phyloP scores from a whole-genome alignment of 2,888 invertebrate genomes.

The Eristalinus aeneus region DNA sequence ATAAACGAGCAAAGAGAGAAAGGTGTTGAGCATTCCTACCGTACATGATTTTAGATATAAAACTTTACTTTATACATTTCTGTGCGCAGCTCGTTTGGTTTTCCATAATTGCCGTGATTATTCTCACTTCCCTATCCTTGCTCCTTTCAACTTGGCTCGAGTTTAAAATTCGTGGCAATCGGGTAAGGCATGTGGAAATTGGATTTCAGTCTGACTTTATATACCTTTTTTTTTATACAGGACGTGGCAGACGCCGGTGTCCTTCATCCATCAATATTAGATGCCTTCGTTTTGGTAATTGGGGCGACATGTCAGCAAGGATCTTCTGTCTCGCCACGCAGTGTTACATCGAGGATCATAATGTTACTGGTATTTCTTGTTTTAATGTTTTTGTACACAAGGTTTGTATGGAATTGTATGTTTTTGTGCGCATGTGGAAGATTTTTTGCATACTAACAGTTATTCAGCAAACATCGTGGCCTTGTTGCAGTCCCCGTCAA shows the following conservation, averaged over 20 bases:
- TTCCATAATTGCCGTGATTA: conserved; percentile 69
- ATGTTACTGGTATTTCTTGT: conserved; percentile 84
- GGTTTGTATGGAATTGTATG: conserved; percentile 34
- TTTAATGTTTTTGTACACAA: conserved; percentile 86
- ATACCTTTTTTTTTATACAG: conserved; percentile 4
- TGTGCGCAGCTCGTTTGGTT: conserved; percentile 71
- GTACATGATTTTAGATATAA: background rate
- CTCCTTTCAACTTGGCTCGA: conserved; percentile 80
- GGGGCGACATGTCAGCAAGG: conserved; percentile 86
- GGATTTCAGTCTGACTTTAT: background rate
- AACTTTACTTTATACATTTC: background rate
- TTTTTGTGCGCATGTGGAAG: background rate
- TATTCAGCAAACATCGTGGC: conserved; percentile 90
- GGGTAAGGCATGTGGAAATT: background rate
- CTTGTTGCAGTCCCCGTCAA: conserved; percentile 87
- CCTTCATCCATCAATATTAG: conserved; percentile 81
- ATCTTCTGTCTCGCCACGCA: conserved; percentile 70
- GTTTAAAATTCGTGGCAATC: conserved; percentile 75
- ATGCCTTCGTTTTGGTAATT: conserved; percentile 82
- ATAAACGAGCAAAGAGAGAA: too few relatives aligned
- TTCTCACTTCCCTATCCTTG: conserved; percentile 75
- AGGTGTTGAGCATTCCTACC: too few relatives aligned
- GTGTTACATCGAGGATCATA: conserved; percentile 82
- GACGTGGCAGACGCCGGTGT: conserved; percentile 74
- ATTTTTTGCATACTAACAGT: conserved; percentile 78